phyloP scores from a whole-genome alignment of 1,140 invertebrate genomes.

The Drosophila pandora region DNA sequence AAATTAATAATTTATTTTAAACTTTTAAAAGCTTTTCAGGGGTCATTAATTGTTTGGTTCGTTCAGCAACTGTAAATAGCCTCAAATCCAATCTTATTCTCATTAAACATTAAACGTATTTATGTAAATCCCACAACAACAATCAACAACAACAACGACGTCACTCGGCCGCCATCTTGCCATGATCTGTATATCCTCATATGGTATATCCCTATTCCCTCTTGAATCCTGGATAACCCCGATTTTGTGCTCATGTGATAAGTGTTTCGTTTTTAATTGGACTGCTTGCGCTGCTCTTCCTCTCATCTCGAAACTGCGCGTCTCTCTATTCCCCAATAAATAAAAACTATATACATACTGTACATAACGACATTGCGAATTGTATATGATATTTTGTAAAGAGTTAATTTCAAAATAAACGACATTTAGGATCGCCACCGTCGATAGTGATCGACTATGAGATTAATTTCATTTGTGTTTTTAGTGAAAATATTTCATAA shows the following conservation, averaged over 20 bases:
- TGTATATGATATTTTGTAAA: conserved; percentile 55
- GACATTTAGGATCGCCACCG: conserved; percentile 34
- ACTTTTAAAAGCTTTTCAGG: conserved; percentile 3
- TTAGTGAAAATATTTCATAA: too few species aligned
- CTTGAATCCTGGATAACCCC: conserved; percentile 24
- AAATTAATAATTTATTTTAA: background rate
- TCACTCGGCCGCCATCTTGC: conserved; percentile 42
- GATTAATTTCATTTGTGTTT: conserved; percentile 11
- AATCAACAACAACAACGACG: conserved; percentile 34
- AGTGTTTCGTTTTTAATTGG: conserved; percentile 46
- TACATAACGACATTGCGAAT: conserved; percentile 50
- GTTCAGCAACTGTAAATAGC: conserved; percentile 76
- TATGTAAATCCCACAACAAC: conserved; percentile 54
- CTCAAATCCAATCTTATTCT: conserved; percentile 70
- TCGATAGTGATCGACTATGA: conserved; percentile 39
- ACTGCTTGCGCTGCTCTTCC: conserved; percentile 69
- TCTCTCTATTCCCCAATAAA: conserved; percentile 19
- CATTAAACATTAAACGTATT: conserved; percentile 79
- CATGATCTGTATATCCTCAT: conserved; percentile 21
- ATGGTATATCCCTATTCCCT: conserved; percentile 6
- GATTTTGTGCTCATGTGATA: conserved; percentile 72
- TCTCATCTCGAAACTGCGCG: conserved; percentile 51
- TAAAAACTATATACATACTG: conserved; percentile 34
- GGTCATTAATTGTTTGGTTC: conserved; percentile 48
- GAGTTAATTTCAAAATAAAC: conserved; percentile 49